Percentiles rank a stretch among this genome's conserved stretches.
phyloP scores from a whole-genome alignment of 2,888 invertebrate species.

The Netelia fuscicornis region DNA sequence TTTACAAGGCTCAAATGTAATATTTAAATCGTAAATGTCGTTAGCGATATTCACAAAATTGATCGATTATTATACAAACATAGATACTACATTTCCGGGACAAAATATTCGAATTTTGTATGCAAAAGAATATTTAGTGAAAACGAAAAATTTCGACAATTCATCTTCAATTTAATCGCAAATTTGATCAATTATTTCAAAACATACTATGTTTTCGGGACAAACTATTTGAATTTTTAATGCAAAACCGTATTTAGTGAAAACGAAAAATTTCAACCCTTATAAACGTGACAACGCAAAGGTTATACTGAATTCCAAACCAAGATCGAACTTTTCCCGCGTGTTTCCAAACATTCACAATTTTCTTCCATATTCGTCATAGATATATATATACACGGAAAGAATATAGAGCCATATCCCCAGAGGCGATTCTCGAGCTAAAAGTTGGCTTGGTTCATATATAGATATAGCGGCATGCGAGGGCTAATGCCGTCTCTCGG shows the following conservation, averaged over 20 bases:
- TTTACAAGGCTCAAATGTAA: too few species aligned
- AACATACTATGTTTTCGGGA: too few species aligned
- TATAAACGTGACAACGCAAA: background rate
- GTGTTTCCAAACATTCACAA: background rate
- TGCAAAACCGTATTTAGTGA: too few species aligned
- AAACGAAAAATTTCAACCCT: background rate
- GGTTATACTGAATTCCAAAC: background rate
- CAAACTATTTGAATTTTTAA: too few species aligned
- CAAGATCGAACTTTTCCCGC: background rate
- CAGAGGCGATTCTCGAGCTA: background rate
- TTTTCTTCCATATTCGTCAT: background rate
- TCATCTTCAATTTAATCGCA: too few species aligned
- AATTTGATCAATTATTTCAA: too few species aligned
- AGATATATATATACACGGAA: background rate
- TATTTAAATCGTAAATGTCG: too few species aligned
- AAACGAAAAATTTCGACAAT: background rate
- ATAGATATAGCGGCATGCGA: background rate
- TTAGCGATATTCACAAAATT: too few species aligned
- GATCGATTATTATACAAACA: too few species aligned
- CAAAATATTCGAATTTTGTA: too few species aligned
- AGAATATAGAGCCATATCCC: background rate
- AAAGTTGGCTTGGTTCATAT: conserved; percentile 21
- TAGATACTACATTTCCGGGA: too few species aligned
- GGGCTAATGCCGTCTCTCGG: conserved; percentile 10
- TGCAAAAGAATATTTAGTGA: too few species aligned